Evolutionary conservation across 1,140 invertebrate genomes (phyloP), one percentile per base, ranked within the genome.

Genomic region (Diabrotica virgifera): DNA sequence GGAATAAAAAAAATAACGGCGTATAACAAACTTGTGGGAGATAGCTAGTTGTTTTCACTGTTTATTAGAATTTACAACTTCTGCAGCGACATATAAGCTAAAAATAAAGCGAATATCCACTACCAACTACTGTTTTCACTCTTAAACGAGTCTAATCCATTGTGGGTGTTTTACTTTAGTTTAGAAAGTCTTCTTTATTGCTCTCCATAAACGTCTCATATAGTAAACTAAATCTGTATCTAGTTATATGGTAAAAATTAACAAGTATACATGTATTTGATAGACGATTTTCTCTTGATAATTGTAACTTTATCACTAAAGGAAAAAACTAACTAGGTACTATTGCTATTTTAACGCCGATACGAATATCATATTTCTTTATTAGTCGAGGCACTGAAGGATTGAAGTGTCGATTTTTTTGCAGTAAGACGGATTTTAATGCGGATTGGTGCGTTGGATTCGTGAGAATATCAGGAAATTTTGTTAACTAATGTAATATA

Each of bases 101-200:
- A 46, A 46, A 46, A 46, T n/a, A n/a, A 46, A 8, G n/a, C 4
- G 5, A 46, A n/a, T 46, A 46, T 46, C n/a, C 40, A 8, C 8
- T 46, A 46, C 40, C 8, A 5, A 5, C 40, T 46, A 46, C 40
- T n/a, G 40, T 46, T 46, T 54, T 54, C 24, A 12, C 52, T 12
- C 52, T 35, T 12, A 54, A 65, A 59, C 46, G 40, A 24, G 62
- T 62, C 38, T 58, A 64, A 65, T 69, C 66, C 64, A 63, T 70
- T 64, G 69, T 70, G 69, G 71, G 69, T 69, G 69, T 70, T 70
- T 66, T 65, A 70, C 69, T 72, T 70, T 72, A 68, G 68, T 67
- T 70, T 72, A 72, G 71, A 72, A 72, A 72, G 71, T 72, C 36
- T 62, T 64, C 68, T 72, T 63, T 68, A 64, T 62, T 62, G 57